A percentile compares a stretch with the other conserved stretches of the same genome.
Conservation (phyloP, 2,888 invertebrate species). For the Hypsopygia costalis region DNA sequence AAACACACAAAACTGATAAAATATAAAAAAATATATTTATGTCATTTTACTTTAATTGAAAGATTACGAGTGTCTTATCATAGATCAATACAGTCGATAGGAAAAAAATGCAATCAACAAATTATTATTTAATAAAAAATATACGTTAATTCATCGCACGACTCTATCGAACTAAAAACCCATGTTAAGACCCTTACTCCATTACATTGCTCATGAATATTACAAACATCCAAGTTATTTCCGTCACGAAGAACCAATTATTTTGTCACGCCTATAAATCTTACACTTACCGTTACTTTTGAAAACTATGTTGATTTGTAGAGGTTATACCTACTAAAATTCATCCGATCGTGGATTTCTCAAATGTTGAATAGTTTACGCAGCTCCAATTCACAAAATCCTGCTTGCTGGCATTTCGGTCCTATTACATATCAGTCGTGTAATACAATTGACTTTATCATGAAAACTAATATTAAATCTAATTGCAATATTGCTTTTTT, state of each 20-base stretch:
- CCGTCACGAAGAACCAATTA: conserved; percentile 59
- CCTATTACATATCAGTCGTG: too few relatives aligned
- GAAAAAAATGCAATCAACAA: not conserved
- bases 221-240: conserved; percentile 38
- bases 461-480: too few relatives aligned
- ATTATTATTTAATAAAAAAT: not conserved
- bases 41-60: too few relatives aligned
- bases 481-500: too few relatives aligned
- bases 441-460: too few relatives aligned
- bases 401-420: too few relatives aligned
- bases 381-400: too few relatives aligned
- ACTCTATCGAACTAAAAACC: conserved; percentile 7
- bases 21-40: too few relatives aligned
- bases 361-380: conserved; percentile 8
- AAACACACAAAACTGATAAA: too few relatives aligned
- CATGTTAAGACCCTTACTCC: conserved; percentile 11
- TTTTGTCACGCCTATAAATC: conserved; percentile 65
- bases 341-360: conserved; percentile 60
- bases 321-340: conserved; percentile 53
- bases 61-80: not conserved
- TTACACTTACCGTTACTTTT: conserved; percentile 65
- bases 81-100: conserved; percentile 1
- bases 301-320: conserved; percentile 45
- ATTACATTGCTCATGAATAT: conserved; percentile 8
- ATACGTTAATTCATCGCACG: not conserved